These are phyloP conservation scores for Andrena bicolor DNA, from an alignment of 2,888 invertebrate genomes.

Conservation along the genomic window DNA sequence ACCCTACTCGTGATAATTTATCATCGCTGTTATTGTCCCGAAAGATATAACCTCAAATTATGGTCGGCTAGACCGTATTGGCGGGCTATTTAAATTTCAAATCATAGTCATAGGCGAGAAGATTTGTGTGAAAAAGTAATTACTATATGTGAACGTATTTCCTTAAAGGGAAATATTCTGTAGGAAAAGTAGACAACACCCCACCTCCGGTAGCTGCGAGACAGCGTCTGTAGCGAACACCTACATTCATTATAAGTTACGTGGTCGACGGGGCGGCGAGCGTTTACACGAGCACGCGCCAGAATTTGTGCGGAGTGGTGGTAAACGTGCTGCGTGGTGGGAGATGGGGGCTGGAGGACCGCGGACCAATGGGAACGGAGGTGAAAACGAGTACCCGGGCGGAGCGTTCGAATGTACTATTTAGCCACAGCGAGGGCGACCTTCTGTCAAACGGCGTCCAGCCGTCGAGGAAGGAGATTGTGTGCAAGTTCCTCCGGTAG, in stretches of 20 bases:
- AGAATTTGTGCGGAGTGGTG: conserved; percentile 42
- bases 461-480: conserved; percentile 75
- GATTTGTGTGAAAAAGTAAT: background rate
- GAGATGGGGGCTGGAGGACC: conserved; percentile 49
- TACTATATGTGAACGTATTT: background rate
- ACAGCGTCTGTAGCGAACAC: conserved; percentile 37
- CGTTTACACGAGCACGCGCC: conserved; percentile 70
- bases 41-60: too few species aligned
- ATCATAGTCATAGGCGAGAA: too few species aligned
- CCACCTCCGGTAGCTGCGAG: conserved; percentile 1
- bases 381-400: conserved; percentile 71
- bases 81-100: too few species aligned
- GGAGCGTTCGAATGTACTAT: conserved; percentile 77
- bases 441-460: conserved; percentile 81
- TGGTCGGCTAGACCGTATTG: too few species aligned
- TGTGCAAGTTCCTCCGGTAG: conserved; percentile 14
- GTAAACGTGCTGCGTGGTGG: conserved; percentile 44
- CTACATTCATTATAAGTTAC: conserved; percentile 29
- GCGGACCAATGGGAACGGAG: conserved; percentile 66
- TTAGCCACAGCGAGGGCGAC: conserved; percentile 61
- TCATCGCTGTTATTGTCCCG: too few species aligned
- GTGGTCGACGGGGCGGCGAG: conserved; percentile 56
- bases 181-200: background rate
- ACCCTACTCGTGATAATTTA: too few species aligned
- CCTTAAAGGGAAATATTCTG: background rate